Base-by-base conservation (phyloP, 2,888 invertebrate genomes). In the Nomada ruficornis region DNA sequence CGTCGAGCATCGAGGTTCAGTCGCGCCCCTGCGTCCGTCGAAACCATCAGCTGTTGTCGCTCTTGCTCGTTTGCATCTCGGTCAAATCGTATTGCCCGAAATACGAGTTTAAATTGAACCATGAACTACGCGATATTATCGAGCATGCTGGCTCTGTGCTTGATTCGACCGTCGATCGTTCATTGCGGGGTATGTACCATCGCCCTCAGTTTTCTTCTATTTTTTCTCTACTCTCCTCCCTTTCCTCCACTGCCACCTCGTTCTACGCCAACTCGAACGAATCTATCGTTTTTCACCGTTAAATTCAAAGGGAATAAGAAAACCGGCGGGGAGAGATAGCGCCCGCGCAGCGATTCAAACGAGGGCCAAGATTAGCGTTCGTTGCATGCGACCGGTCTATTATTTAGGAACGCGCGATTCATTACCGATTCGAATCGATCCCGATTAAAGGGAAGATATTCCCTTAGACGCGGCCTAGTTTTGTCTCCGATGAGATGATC, bases 401-500 rank as follows among this genome's bases (percentile, higher is more conserved):
- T 52, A 18, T 15, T 20, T 20, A 36, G 36, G 54, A 4, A 18
- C 54, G 10, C 10, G 50, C 26, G 23, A 11, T 65, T 29, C n/a
- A 15, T 29, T n/a, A n/a, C 29, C 20, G 59, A 60, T 29, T n/a
- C 42, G 18, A 63, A 36, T n/a, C 13, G 36, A 67, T 59, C 23
- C n/a, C 26, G 55, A 23, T n/a, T 71, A 57, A 77, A 57, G 26
- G n/a, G 9, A 57, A n/a, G 23, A 15, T 60, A 13, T 64, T 47
- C 80, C 88, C 88, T 29, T 82, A 92, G 92, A 87, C 90, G 52
- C 90, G 93, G 60, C 93, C 93, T 63, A 91, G 91, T 82, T 93
- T 93, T 75, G 92, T 93, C 23, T 91, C 93, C 50, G 93, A 93
- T 80, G 86, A 90, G 72, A 92, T 93, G 93, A 93, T 93, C 72